Evolutionary conservation across 2,888 invertebrate species (phyloP), one percentile per base, ranked within the genome.

Genomic region (Orthonevra nobilis): DNA sequence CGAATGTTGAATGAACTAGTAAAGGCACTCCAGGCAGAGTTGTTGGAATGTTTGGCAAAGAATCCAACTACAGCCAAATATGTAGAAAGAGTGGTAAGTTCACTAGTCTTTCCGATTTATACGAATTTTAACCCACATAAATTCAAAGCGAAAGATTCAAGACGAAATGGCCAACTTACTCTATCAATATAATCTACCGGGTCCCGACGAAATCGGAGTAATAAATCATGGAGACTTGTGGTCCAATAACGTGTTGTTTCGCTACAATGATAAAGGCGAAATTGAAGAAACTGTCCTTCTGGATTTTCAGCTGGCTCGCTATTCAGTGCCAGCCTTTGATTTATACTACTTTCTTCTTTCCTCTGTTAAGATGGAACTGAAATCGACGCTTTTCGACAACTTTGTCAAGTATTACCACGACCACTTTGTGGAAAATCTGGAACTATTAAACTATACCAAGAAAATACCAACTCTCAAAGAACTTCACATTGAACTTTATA

Each of bases 181-280:
- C 0, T 10, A 63, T 0, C 0, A 19, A 2, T 79, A 73, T 3
- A 63, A 74, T n/a, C n/a, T n/a, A 3, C 1, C 32, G 1, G 75
- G 85, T 73, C 82, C 81, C 0, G 44, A 46, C 2, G 84, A 84
- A 1, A 86, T 87, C 2, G 85, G 83, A 82, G 85, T 83, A 0
- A 32, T 87, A 0, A 83, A 81, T 50, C 87, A 88, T 64, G 87
- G 87, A 0, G 85, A 86, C 54, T 77, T 84, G 52, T 86, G 86
- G 86, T 73, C 82, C 1, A 86, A 87, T 15, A 87, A 87, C 66
- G 61, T 86, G 2, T 84, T 87, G 23, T 87, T 88, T 23, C 83
- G 85, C 26, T 72, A 83, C 15, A 82, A 81, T 19, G 28, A 72
- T 1, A 83, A 84, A 14, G 84, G 83, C 0, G 83, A 84, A 9